These are phyloP conservation scores for Urocitellus parryii DNA, from an alignment of 2,113 vertebrate species.

Conservation along the genomic window DNA sequence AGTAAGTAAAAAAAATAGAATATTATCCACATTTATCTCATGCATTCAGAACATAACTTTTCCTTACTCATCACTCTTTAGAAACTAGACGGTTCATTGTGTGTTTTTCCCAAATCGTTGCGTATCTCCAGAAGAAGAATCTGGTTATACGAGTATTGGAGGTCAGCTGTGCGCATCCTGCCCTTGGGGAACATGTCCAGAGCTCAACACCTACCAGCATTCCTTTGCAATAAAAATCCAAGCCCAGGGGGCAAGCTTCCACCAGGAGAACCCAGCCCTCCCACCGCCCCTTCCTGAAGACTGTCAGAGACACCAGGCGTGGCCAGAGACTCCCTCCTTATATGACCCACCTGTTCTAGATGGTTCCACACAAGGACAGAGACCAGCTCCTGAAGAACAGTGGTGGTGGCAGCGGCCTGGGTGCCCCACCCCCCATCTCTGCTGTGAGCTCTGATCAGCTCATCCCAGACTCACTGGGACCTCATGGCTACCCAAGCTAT, in stretches of 20 bases:
- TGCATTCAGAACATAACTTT: too few relatives aligned
- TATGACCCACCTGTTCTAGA: accelerated
- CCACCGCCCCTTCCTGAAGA: not conserved
- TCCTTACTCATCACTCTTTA: not conserved
- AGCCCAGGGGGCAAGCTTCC: not conserved
- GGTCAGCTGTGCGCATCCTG: too few relatives aligned
- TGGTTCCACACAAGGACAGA: not conserved
- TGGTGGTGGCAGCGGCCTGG: not conserved
- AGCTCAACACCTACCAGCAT: not conserved
- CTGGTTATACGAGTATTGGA: accelerated
- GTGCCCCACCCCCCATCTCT: not conserved
- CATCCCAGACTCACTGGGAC: accelerated
- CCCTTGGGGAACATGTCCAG: not conserved
- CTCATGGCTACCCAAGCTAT: accelerated
- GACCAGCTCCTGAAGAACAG: too few relatives aligned
- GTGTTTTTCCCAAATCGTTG: not conserved
- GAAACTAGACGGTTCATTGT: not conserved
- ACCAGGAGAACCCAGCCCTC: not conserved
- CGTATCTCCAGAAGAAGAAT: not conserved
- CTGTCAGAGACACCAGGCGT: accelerated
- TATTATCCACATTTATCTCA: not conserved
- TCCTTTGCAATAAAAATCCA: not conserved
- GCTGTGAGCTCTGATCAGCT: not conserved
- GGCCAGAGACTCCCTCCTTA: not conserved
- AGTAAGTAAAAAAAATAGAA: not conserved